phyloP scores from a whole-genome alignment of 2,888 invertebrate species.

The Chironomus riparius region DNA sequence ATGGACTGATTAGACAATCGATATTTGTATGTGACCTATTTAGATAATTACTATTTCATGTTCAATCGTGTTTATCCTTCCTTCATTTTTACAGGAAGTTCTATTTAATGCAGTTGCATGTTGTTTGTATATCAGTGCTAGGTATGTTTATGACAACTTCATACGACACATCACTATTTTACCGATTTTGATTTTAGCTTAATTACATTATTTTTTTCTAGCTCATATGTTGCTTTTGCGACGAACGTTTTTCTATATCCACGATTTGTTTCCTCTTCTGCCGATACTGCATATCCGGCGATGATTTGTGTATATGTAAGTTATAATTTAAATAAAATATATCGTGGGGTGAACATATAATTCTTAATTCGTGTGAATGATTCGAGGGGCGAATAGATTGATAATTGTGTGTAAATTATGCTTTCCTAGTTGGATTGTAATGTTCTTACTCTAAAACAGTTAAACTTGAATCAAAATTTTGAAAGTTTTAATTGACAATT shows the following conservation, averaged over 20 bases:
- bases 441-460: no score
- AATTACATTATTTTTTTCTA: slow-evolving; percentile 32
- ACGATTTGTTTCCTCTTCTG: slow-evolving; percentile 47
- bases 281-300: slow-evolving; percentile 16
- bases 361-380: no score
- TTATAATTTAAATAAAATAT: background rate
- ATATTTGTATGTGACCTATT: slow-evolving; percentile 58
- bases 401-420: no score
- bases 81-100: slow-evolving; percentile 53
- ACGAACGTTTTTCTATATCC: slow-evolving; percentile 54
- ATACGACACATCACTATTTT: background rate
- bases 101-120: slow-evolving; percentile 69
- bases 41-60: background rate
- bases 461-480: no score
- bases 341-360: no score
- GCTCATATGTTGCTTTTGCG: slow-evolving; percentile 64
- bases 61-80: no score
- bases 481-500: no score
- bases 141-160: slow-evolving; percentile 1
- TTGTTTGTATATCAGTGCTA: slow-evolving; percentile 65
- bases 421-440: no score
- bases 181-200: slow-evolving; percentile 2
- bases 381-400: no score
- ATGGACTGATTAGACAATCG: slow-evolving; percentile 65
- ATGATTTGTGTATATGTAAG: slow-evolving; percentile 26